Evolutionary conservation across 2,888 invertebrate genomes (phyloP), one percentile per base, ranked within the genome.

Genomic region (Drosophila nr. medialis): DNA sequence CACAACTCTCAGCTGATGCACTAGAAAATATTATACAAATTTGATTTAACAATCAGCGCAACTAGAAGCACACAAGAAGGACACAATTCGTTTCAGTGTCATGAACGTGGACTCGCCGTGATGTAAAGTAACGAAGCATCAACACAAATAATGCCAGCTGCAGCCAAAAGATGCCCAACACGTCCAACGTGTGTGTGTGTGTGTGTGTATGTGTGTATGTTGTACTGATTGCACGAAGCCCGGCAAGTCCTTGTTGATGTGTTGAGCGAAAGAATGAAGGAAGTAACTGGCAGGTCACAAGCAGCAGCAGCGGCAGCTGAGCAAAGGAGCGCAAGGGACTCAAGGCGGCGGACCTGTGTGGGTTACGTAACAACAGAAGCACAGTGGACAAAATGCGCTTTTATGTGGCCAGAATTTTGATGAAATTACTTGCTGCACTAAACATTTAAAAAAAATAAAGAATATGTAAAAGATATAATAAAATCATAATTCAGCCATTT

Each of bases 171-270:
- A 66, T 49, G 67, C 48, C 54, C 13, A 32, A 54, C 40, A 64
- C 30, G 11, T 29, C 29, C 49, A 21, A 38, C 32, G 50, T 32
- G 48, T 50, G 34, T 29, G 3, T 7, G 13, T 13, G n/a, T 13
- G 48, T 55, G 50, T 62, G 18, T 36, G 36, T 21, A 42, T 42
- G 8, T 60, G 18, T 32, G 27, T 69, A 58, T 54, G 50, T 60
- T 68, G 65, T 76, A 59, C 70, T 85, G 89, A 85, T 85, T 89
- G 85, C 75, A 89, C 40, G 67, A 60, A 77, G 73, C 85, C 75
- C 75, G 85, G 79, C 82, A 84, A 87, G 75, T 84, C 87, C 89
- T 87, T 87, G 81, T 87, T 86, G 84, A 84, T 85, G 87, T 87
- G 87, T 72, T 77, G 76, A 85, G 68, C 73, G 63, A 84, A 89